Conservation (phyloP, 1,140 invertebrate species). For the Nylanderia fulva region DNA sequence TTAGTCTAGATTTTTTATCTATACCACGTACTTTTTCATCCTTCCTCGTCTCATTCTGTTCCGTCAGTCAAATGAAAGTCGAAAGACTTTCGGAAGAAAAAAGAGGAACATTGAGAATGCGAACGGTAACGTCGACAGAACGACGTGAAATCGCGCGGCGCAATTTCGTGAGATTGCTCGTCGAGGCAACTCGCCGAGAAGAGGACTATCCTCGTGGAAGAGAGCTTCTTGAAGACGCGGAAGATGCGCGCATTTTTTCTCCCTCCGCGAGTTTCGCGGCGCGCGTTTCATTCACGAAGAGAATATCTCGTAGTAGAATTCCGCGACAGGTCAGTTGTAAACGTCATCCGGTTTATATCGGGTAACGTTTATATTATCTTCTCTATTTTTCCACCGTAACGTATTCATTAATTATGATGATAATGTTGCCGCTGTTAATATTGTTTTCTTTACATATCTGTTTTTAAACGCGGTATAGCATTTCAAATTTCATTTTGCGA, state of each 20-base stretch:
- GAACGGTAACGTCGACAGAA: constrained; percentile 74
- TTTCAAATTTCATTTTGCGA: constrained; percentile 9
- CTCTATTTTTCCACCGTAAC: not conserved
- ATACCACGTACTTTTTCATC: constrained; percentile 27
- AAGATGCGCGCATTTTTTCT: constrained; percentile 59
- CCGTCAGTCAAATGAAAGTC: constrained; percentile 66
- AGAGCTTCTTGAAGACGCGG: constrained; percentile 64
- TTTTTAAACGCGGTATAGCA: not conserved
- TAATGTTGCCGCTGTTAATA: not conserved
- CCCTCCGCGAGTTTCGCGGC: constrained; percentile 22
- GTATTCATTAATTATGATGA: not conserved
- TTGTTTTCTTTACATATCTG: not conserved
- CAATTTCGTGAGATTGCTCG: constrained; percentile 78
- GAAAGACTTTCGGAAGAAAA: constrained; percentile 64
- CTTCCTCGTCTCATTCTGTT: not conserved
- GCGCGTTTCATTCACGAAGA: constrained; percentile 43
- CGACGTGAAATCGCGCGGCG: constrained; percentile 76
- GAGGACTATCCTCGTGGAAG: constrained; percentile 68
- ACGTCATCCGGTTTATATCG: not conserved
- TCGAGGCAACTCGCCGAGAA: constrained; percentile 63
- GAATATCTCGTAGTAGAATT: constrained; percentile 36
- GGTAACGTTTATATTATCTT: not conserved
- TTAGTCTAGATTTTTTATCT: constrained; percentile 13
- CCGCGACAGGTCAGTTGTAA: constrained; percentile 32
- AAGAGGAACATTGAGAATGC: constrained; percentile 65